Conservation (phyloP, 1,140 invertebrate species). For the Polyergus mexicanus region DNA sequence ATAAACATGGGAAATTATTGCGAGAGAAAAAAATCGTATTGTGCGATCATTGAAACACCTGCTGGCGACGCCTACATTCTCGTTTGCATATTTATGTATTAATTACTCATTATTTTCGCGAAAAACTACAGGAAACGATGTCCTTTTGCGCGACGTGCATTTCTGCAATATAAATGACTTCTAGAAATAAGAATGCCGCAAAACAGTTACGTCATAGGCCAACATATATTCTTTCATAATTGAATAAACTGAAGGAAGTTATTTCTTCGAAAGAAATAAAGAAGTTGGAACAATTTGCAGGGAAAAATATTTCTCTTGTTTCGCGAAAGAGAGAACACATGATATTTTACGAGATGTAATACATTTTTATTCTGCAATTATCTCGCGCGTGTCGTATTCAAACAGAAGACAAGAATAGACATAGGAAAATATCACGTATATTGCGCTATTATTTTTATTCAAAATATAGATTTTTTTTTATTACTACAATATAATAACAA, state of each 20-base stretch:
- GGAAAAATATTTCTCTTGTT: slow-evolving; percentile 35
- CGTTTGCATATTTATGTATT: slow-evolving; percentile 11
- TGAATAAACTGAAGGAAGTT: slow-evolving; percentile 41
- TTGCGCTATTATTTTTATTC: slow-evolving; percentile 9
- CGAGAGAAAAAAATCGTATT: slow-evolving; percentile 23
- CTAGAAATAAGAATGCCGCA: slow-evolving; percentile 39
- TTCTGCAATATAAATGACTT: slow-evolving; percentile 13
- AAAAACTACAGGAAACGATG: slow-evolving; percentile 35
- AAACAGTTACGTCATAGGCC: slow-evolving; percentile 15
- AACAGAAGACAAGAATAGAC: not conserved
- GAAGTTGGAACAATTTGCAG: not conserved
- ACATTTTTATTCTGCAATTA: slow-evolving; percentile 32
- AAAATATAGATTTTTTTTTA: not conserved
- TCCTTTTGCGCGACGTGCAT: not conserved
- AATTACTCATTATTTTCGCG: slow-evolving; percentile 47
- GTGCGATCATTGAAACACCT: slow-evolving; percentile 7
- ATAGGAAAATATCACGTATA: not conserved
- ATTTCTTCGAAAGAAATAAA: slow-evolving; percentile 45
- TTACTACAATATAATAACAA: not conserved
- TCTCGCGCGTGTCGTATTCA: not conserved
- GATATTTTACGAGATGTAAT: slow-evolving; percentile 41
- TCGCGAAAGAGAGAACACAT: not conserved
- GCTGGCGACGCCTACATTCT: slow-evolving; percentile 8
- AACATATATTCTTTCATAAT: slow-evolving; percentile 24
- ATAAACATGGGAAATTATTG: slow-evolving; percentile 35